Evolutionary conservation across 2,888 invertebrate species (phyloP).

Genomic region (Stenodema calcarata): DNA sequence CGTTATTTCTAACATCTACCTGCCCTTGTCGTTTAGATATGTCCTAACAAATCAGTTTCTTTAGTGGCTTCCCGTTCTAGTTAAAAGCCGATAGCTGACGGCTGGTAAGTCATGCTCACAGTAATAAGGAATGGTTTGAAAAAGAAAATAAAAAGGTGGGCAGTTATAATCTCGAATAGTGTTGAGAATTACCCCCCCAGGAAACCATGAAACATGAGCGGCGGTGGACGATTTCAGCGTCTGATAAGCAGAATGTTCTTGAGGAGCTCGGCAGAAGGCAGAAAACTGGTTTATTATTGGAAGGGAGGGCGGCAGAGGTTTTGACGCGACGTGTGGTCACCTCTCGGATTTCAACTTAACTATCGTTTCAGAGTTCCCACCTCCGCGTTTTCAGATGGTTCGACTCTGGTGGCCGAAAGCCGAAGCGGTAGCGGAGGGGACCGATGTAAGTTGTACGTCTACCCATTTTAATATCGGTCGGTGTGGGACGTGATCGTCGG

Average conservation of each 20-base stretch:
- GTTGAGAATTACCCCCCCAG: constrained; percentile 32
- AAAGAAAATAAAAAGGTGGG: not conserved
- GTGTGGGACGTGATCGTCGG: constrained; percentile 21
- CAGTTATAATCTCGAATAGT: constrained; percentile 28
- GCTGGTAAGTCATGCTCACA: constrained; percentile 17
- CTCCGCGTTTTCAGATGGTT: not conserved
- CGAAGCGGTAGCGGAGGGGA: constrained; percentile 16
- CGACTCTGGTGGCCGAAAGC: constrained; percentile 36
- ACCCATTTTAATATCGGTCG: constrained; percentile 12
- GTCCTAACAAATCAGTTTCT: constrained; percentile 6
- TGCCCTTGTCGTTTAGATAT: not conserved
- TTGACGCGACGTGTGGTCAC: constrained; percentile 43
- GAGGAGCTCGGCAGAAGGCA: not conserved
- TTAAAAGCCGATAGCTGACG: constrained; percentile 19
- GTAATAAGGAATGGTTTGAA: not conserved
- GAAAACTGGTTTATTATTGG: constrained; percentile 40
- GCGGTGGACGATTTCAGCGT: constrained; percentile 20
- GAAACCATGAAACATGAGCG: constrained; percentile 35
- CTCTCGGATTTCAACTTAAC: constrained; percentile 36
- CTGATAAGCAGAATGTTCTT: constrained; percentile 18
- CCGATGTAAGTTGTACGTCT: not conserved
- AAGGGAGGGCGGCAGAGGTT: not conserved
- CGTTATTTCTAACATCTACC: not conserved
- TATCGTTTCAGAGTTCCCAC: not conserved
- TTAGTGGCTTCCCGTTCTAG: not conserved